Evolutionary conservation across 1,140 invertebrate species (phyloP), one percentile per base, ranked within the genome.

Genomic region (Halyomorpha halys): DNA sequence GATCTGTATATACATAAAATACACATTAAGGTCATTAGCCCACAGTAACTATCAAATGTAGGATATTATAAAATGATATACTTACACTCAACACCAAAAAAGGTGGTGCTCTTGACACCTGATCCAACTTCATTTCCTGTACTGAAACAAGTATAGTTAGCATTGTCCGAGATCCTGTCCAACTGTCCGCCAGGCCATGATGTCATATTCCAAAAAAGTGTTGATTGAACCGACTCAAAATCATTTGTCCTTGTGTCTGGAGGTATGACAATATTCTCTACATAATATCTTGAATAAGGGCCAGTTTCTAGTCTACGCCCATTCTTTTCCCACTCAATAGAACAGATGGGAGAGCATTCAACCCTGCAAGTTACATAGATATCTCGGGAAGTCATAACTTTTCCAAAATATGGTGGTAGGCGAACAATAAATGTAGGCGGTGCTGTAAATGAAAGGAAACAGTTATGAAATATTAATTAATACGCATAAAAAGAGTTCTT

Each of bases 11-110:
- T 4, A 11, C 47, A 19, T 49, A 49, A 18, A 49, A 49, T 21
- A 49, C 5, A 19, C 47, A 49, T 2, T 6, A 49, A 49, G 1
- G 19, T 49, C 45, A 13, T 47, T 19, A 19, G 5, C 6, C 19
- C 1, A 6, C 5, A n/a, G 15, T 2, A 23, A 6, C 11, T 23
- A 61, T 23, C 11, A 63, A 51, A 34, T 27, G 13, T 27, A 6
- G 27, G 23, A 5, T 11, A 59, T 25, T 1, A 27, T 27, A 9
- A 27, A 27, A 25, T 59, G 27, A 64, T 61, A 61, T 44, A 83
- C 88, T 85, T 76, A 94, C 90, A 95, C 78, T 94, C 90, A 21
- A 94, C 89, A 45, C 84, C 83, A 68, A 94, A 90, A 71, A 84
- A 81, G 14, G 89, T 91, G 25, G 83, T 86, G 71, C 86, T 90